Conservation (phyloP, 2,797 vertebrate species). For the Centroberyx gerrardi region DNA sequence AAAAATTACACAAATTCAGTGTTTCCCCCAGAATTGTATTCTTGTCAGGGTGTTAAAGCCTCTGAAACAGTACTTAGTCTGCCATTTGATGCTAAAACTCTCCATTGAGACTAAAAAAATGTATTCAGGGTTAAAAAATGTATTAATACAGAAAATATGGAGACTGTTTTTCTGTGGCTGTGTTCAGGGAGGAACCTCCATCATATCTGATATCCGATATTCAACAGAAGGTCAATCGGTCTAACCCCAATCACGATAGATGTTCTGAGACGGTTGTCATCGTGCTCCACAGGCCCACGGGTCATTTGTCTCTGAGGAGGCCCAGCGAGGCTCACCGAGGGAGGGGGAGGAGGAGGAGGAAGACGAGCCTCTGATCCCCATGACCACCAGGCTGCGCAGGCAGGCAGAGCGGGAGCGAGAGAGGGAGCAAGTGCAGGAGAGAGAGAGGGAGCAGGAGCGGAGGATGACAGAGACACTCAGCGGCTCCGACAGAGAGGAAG, state of each 20-base stretch:
- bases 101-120: too few species aligned
- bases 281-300: constrained; percentile 43
- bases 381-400: constrained; percentile 92
- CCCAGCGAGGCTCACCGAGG: constrained; percentile 38
- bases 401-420: constrained; percentile 86
- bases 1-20: too few species aligned
- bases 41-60: too few species aligned
- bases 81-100: too few species aligned
- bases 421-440: constrained; percentile 52
- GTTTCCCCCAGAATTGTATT: too few species aligned
- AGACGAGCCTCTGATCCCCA: constrained; percentile 86
- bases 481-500: constrained; percentile 79
- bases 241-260: not conserved
- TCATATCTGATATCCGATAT: too few species aligned
- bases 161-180: too few species aligned
- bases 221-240: too few species aligned
- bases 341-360: constrained; percentile 70
- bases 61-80: too few species aligned
- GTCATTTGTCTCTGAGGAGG: constrained; percentile 37
- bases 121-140: too few species aligned
- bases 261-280: constrained; percentile 2
- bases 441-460: constrained; percentile 75
- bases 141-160: too few species aligned
- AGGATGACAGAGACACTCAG: constrained; percentile 81
- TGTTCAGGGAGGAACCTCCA: too few species aligned